These are phyloP conservation scores for Odontocolon sp. DNA, from an alignment of 2,888 invertebrate genomes.

Conservation along the genomic window DNA sequence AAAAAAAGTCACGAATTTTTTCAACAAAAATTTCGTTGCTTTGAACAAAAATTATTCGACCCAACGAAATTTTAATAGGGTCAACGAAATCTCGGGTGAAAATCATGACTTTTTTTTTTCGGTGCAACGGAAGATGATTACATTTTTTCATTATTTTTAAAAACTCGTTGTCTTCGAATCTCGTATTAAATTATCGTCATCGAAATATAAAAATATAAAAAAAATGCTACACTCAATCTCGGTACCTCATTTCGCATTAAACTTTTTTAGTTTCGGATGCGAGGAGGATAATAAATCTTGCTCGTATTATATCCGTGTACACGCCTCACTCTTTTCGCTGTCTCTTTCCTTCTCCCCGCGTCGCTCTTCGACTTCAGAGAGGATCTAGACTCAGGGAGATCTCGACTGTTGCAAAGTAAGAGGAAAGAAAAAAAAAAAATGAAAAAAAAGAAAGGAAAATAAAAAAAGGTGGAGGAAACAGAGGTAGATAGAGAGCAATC, in stretches of 20 bases:
- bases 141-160: too few species aligned
- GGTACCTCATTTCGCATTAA: constrained; percentile 25
- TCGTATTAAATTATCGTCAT: too few species aligned
- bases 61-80: too few species aligned
- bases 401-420: neutral
- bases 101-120: too few species aligned
- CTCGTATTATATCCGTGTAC: constrained; percentile 28
- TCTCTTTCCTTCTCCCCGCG: neutral
- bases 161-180: too few species aligned
- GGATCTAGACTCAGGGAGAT: neutral
- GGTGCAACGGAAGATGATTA: too few species aligned
- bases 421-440: constrained; percentile 2
- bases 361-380: neutral
- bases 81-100: too few species aligned
- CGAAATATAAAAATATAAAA: too few species aligned
- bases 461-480: constrained; percentile 39
- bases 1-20: too few species aligned
- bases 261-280: constrained; percentile 29
- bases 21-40: too few species aligned
- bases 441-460: constrained; percentile 22
- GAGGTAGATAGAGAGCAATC: constrained; percentile 61
- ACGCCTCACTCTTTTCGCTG: constrained; percentile 33
- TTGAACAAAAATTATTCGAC: too few species aligned
- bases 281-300: constrained; percentile 37
- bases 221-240: constrained; percentile 9